Conservation (phyloP, 2,797 vertebrate genomes). For the Sandelia bainsii region DNA sequence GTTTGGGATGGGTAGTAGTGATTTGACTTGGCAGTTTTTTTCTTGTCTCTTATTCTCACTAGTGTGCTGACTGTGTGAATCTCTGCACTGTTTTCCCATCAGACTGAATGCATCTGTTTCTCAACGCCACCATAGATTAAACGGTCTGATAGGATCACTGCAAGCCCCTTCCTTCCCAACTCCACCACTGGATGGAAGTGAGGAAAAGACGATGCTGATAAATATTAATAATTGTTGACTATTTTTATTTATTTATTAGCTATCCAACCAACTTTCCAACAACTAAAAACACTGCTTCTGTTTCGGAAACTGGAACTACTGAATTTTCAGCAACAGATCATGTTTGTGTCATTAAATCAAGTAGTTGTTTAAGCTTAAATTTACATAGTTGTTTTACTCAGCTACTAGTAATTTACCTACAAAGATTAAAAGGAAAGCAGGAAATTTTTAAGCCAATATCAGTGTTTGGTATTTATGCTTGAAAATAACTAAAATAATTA, state of each 20-base stretch:
- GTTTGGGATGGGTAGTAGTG: conserved; percentile 31
- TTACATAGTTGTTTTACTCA: too few species aligned
- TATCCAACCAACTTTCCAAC: not conserved
- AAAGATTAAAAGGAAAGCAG: too few species aligned
- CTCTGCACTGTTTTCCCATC: conserved; percentile 39
- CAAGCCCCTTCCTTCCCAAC: conserved; percentile 19
- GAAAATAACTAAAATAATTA: too few species aligned
- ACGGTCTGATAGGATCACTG: conserved; percentile 34
- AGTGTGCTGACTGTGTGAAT: conserved; percentile 14
- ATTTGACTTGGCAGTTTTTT: conserved; percentile 18
- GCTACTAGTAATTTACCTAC: too few species aligned
- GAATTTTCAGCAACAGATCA: not conserved
- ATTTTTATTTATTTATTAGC: not conserved
- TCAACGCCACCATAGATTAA: conserved; percentile 31
- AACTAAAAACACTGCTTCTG: not conserved
- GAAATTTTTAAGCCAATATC: too few species aligned
- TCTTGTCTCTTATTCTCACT: conserved; percentile 18
- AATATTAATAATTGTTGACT: not conserved
- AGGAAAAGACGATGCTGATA: not conserved
- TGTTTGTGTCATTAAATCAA: too few species aligned
- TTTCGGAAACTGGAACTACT: not conserved
- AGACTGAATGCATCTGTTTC: conserved; percentile 38
- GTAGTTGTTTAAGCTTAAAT: too few species aligned
- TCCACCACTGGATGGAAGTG: conserved; percentile 18
- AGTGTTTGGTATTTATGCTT: too few species aligned